phyloP scores from a whole-genome alignment of 2,797 vertebrate genomes.

The Sylvilagus floridanus region DNA sequence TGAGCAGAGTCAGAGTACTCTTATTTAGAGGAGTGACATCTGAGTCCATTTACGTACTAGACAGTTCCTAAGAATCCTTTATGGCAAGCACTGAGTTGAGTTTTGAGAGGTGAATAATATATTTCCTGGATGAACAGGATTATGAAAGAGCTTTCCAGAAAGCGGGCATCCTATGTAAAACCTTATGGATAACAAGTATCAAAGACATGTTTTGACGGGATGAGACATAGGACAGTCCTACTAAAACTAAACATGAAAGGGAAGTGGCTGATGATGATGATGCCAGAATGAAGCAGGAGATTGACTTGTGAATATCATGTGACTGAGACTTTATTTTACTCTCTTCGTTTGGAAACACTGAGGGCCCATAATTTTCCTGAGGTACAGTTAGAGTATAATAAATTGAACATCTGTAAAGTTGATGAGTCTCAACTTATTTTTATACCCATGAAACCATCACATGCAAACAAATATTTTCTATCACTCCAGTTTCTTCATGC shows the following conservation, averaged over 20 bases:
- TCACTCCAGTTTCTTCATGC: not conserved
- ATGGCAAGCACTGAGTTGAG: not conserved
- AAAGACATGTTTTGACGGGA: not conserved
- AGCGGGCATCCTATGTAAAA: not conserved
- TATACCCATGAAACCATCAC: not conserved
- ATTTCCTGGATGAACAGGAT: not conserved
- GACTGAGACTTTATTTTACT: not conserved
- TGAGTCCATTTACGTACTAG: not conserved
- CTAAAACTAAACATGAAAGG: not conserved
- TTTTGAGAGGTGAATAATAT: not conserved
- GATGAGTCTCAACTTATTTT: not conserved
- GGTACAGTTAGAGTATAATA: constrained; percentile 1
- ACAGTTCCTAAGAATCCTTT: not conserved
- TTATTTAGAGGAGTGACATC: not conserved
- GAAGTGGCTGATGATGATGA: not conserved
- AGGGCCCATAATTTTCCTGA: not conserved
- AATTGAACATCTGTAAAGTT: not conserved
- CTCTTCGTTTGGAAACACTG: not conserved
- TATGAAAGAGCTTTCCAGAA: not conserved
- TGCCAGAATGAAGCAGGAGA: not conserved
- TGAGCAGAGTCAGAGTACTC: not conserved
- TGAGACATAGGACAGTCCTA: not conserved
- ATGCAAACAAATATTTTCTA: constrained; percentile 40
- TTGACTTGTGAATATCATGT: not conserved
- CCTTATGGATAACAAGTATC: not conserved